Evolutionary conservation across 2,888 invertebrate genomes (phyloP), one percentile per base, ranked within the genome.

Genomic region (Lordiphosa fenestrarum): DNA sequence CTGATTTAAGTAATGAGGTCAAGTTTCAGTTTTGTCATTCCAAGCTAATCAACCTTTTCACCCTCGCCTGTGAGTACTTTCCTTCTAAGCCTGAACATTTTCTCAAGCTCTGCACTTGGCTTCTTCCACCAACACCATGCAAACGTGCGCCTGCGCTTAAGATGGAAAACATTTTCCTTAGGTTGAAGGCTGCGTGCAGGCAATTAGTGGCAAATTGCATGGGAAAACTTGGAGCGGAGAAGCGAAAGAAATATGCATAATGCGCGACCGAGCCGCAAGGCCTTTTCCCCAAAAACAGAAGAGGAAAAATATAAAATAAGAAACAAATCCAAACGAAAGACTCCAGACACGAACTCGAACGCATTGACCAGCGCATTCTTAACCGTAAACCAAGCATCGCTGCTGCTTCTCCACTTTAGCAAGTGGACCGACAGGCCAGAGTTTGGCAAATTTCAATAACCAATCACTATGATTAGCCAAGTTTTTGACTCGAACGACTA

Each of bases 141-240:
- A 25, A 25, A 25, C 69, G 56, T 70, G 68, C 64, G 49, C 58
- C 63, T 62, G 74, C 62, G 67, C 71, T 9, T 30, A 60, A 68
- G 53, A 77, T 70, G 69, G 69, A 70, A 78, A 75, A 65, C 71
- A 72, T 58, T 62, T 55, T 48, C 25, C 51, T 48, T 30, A 30
- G 33, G n/a, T 53, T 53, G 36, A 53, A 47, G 21, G 60, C 73
- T 83, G 84, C 78, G 77, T 80, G 81, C 81, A 70, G 73, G 77
- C 80, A 80, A 80, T 83, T 83, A 80, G 80, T 69, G 68, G 71
- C 57, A 83, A 83, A 78, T 78, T 78, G 81, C 78, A 73, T 78
- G 78, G 78, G 78, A 78, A 77, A 76, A 76, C 70, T 83, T 71
- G 70, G 30, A 44, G 15, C 15, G 15, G 44, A 30, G 30, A 30